These are phyloP conservation scores for Antennarius striatus DNA, from an alignment of 2,113 vertebrate species.

Conservation along the genomic window DNA sequence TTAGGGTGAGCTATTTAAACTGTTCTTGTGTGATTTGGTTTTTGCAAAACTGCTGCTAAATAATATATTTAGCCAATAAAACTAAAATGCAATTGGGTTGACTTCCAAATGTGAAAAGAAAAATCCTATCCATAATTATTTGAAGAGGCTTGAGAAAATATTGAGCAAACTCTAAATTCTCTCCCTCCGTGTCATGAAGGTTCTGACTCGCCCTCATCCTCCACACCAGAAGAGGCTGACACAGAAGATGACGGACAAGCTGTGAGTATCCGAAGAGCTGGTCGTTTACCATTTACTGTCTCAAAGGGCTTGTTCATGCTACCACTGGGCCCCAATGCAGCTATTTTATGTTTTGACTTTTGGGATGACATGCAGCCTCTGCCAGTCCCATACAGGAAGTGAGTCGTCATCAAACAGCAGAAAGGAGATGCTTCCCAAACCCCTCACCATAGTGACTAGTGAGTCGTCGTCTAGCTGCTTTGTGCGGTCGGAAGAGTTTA, in stretches of 20 bases:
- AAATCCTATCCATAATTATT: neutral
- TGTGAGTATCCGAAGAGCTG: slow-evolving; percentile 72
- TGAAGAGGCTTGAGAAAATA: neutral
- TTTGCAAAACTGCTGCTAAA: too few relatives aligned
- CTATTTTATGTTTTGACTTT: slow-evolving; percentile 17
- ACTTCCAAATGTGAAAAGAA: neutral
- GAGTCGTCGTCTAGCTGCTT: slow-evolving; percentile 88
- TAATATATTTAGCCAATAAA: too few relatives aligned
- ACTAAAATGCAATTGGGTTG: too few relatives aligned
- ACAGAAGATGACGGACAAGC: slow-evolving; percentile 82
- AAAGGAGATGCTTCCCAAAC: slow-evolving; percentile 89
- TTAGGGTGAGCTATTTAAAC: too few relatives aligned
- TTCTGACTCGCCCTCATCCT: slow-evolving; percentile 83
- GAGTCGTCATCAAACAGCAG: slow-evolving; percentile 90
- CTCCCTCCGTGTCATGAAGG: slow-evolving; percentile 70
- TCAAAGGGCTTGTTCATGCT: neutral
- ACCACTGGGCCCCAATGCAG: slow-evolving; percentile 13
- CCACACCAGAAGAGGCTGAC: slow-evolving; percentile 82
- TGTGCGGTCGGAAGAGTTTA: slow-evolving; percentile 78
- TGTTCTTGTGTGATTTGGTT: too few relatives aligned
- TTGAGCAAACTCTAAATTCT: slow-evolving; percentile 14
- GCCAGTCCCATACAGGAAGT: slow-evolving; percentile 89
- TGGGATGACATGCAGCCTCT: slow-evolving; percentile 72
- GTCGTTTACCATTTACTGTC: neutral
- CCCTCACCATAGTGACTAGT: slow-evolving; percentile 85